Evolutionary conservation across 2,113 vertebrate genomes (phyloP), one percentile per base, ranked within the genome.

Genomic region (Ptychochromis oligacanthus): DNA sequence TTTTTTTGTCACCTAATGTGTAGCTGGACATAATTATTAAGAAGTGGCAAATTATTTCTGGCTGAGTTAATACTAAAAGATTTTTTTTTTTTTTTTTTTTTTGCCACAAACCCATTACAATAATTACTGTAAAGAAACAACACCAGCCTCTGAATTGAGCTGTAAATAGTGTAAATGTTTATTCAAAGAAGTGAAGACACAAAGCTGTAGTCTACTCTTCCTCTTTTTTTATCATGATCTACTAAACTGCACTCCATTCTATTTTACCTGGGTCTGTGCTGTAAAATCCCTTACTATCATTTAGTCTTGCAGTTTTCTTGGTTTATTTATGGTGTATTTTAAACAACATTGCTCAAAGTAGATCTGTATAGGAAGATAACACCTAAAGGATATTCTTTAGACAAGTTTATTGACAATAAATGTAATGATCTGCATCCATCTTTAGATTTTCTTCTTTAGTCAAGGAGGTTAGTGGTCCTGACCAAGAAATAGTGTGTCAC

Each of bases 131-230:
- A 84, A 62, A 36, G 75, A 34, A 55, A 36, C 24, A 55, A 75
- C 18, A 59, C 2, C 24, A 34, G 40, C 24, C 40, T 65, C 26
- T 14, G 62, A 85, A 9, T 15, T 13, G 6, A 18, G 24, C 55
- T 79, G n/a, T 28, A 49, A 86, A 52, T 49, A 9, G 3, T 67
- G 34, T 76, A 28, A 55, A 79, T 81, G 65, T 67, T 70, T 81
- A 43, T 75, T 81, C 40, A 75, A 87, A 78, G 24, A 28, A 10
- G 31, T 60, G 24, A 36, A 75, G 77, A 75, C 59, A 61, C 34
- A 57, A 40, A 81, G 64, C 67, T 59, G 14, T 12, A 13, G 31
- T 64, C 55, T 22, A 2, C 49, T 76, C 46, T 55, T 17, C 36
- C 22, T n/a, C n/a, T 67, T 54, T 52, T 24, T 60, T 64, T 38